Conservation (phyloP, 2,113 vertebrate genomes). For the Catharus minimus region DNA sequence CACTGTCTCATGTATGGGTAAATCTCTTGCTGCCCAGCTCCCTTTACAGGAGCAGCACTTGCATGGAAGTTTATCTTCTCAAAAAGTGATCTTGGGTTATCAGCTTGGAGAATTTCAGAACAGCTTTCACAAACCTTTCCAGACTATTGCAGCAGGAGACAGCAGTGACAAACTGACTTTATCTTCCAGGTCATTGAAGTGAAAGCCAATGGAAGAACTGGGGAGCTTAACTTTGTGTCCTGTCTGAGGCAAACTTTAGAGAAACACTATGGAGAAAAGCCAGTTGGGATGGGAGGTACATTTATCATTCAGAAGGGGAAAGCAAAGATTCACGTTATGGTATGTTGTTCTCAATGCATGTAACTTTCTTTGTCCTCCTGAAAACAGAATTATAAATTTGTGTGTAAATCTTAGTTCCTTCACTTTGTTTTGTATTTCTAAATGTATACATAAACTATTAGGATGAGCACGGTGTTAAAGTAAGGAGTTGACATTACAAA, state of each 20-base stretch:
- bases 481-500: not conserved
- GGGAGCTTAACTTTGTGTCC: constrained; percentile 87
- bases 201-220: constrained; percentile 84
- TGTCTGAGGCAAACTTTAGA: constrained; percentile 87
- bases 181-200: constrained; percentile 89
- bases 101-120: not conserved
- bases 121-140: not conserved
- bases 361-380: not conserved
- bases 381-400: not conserved
- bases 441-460: not conserved
- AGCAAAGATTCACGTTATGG: constrained; percentile 95
- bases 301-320: constrained; percentile 93
- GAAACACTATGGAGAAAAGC: constrained; percentile 84
- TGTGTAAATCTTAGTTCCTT: not conserved
- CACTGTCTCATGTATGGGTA: not conserved
- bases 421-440: not conserved
- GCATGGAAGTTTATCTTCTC: not conserved
- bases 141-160: not conserved
- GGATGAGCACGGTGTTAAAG: not conserved
- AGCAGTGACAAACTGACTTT: not conserved
- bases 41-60: not conserved
- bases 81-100: not conserved
- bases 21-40: not conserved
- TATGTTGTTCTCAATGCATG: constrained; percentile 45
- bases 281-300: constrained; percentile 90